phyloP scores from a whole-genome alignment of 2,113 vertebrate species.

The Manacus vitellinus region DNA sequence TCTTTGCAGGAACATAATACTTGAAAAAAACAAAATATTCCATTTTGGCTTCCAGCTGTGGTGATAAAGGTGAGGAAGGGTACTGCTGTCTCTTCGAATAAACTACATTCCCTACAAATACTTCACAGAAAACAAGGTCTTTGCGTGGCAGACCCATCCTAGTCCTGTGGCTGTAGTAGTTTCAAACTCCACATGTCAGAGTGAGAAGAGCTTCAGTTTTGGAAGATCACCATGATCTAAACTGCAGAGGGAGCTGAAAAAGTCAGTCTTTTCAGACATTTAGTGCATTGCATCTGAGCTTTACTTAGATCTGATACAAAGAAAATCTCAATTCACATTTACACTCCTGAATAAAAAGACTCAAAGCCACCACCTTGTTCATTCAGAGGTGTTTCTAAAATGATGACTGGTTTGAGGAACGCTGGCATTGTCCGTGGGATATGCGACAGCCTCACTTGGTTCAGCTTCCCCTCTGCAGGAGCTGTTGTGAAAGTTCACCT shows the following conservation, averaged over 20 bases:
- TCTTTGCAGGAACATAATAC: background rate
- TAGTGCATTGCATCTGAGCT: fast-evolving
- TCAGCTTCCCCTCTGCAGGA: background rate
- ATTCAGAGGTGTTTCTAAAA: background rate
- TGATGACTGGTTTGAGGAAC: background rate
- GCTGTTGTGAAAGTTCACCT: background rate
- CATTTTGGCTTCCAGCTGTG: background rate
- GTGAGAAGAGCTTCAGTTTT: background rate
- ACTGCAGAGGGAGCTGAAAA: background rate
- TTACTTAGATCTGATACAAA: background rate
- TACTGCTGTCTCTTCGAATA: background rate
- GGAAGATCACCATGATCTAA: background rate
- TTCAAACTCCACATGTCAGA: background rate
- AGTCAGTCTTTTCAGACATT: background rate
- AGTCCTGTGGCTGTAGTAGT: background rate
- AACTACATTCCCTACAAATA: background rate
- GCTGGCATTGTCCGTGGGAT: fast-evolving
- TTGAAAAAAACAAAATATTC: background rate
- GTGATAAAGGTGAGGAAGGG: background rate
- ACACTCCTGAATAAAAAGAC: background rate
- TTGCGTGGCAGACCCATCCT: background rate
- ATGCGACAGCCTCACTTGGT: fast-evolving
- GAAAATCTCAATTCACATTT: background rate
- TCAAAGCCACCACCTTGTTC: background rate
- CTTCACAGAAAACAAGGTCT: background rate